phyloP scores from a whole-genome alignment of 2,797 vertebrate genomes.

The Chrosomus eos region DNA sequence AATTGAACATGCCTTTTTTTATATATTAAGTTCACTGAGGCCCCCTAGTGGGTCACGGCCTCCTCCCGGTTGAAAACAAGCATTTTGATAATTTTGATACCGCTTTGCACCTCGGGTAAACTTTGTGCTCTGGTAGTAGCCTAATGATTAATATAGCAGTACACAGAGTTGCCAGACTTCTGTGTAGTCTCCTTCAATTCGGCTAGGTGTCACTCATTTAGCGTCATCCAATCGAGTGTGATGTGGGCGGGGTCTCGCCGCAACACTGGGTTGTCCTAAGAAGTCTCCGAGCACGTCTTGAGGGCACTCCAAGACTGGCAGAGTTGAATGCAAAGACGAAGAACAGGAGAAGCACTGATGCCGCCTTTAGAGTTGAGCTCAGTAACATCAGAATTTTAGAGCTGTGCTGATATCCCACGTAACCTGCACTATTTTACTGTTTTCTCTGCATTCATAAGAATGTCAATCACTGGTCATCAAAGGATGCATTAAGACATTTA shows the following conservation, averaged over 20 bases:
- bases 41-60: no score
- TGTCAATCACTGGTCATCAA: not conserved
- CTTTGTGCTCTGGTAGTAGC: not conserved
- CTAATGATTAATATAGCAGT: not conserved
- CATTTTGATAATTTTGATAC: not conserved
- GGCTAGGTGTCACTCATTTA: not conserved
- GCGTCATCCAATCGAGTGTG: slow-evolving; percentile 20
- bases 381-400: slow-evolving; percentile 10
- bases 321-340: slow-evolving; percentile 47
- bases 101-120: not conserved
- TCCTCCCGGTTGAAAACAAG: not conserved
- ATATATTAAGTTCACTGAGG: not conserved
- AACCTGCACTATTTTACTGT: not conserved
- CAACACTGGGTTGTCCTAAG: slow-evolving; percentile 27
- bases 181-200: not conserved
- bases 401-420: not conserved
- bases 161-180: not conserved
- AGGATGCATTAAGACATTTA: slow-evolving; percentile 16
- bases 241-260: slow-evolving; percentile 21
- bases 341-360: slow-evolving; percentile 42
- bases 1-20: not conserved
- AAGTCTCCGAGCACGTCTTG: slow-evolving; percentile 46
- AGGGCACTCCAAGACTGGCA: slow-evolving; percentile 33
- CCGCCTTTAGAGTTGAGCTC: slow-evolving; percentile 24
- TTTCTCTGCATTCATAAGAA: not conserved